Evolutionary conservation across 1,140 invertebrate species (phyloP).

Genomic region (Arctopsyche grandis): DNA sequence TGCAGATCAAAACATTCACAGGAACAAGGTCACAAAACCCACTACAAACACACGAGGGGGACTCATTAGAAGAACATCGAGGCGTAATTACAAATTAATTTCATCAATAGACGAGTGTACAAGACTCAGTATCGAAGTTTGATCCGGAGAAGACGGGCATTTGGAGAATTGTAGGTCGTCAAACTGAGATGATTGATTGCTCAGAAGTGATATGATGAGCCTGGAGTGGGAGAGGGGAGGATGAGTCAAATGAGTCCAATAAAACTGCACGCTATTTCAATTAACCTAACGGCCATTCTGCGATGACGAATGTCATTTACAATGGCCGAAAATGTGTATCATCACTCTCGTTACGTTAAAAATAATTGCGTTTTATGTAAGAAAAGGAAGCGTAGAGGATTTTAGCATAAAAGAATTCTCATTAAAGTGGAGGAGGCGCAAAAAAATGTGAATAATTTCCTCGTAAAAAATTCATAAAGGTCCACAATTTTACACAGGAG

Average conservation of each 20-base stretch:
- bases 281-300: slow-evolving; percentile 11
- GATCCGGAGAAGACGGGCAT: no score
- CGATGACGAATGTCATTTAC: slow-evolving; percentile 13
- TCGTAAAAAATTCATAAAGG: neutral
- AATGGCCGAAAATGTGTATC: slow-evolving; percentile 2
- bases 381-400: neutral
- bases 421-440: neutral
- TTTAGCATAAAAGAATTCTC: neutral
- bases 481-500: neutral
- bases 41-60: neutral
- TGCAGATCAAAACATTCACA: slow-evolving; percentile 16
- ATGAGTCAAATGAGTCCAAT: slow-evolving; percentile 13
- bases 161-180: no score
- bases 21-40: slow-evolving; percentile 1
- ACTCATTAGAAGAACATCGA: no score
- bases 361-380: neutral
- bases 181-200: slow-evolving; percentile 5
- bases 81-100: no score
- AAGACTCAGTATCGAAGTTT: no score
- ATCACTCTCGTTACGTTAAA: neutral
- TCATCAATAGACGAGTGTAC: no score
- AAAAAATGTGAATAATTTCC: neutral
- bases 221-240: neutral
- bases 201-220: neutral
- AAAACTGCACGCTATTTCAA: slow-evolving; percentile 31